Conservation (phyloP, 2,888 invertebrate genomes). For the Agapostemon virescens region DNA sequence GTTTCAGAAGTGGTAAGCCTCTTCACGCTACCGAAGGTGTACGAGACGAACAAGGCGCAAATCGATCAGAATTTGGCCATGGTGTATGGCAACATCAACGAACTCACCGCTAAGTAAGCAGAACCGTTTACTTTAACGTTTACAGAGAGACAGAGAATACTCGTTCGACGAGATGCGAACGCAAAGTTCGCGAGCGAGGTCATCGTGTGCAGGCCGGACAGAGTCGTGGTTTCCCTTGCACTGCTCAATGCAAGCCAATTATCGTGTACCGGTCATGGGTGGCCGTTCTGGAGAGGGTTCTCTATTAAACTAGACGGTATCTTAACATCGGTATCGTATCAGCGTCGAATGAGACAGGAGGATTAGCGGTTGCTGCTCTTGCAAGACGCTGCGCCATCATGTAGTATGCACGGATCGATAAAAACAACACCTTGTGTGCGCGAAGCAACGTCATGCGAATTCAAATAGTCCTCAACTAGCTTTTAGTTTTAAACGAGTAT, state of each 20-base stretch:
- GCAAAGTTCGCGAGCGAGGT: background rate
- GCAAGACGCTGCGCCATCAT: background rate
- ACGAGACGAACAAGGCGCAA: slow-evolving; percentile 96
- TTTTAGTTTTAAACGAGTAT: background rate
- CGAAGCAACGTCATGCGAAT: background rate
- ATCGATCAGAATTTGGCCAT: slow-evolving; percentile 95
- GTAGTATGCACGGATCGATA: background rate
- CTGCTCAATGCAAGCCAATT: background rate
- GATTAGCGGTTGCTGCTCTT: background rate
- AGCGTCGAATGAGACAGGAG: background rate
- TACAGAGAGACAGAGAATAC: background rate
- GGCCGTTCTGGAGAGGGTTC: background rate
- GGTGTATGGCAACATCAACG: slow-evolving; percentile 92
- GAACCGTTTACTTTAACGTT: background rate
- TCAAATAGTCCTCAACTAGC: background rate
- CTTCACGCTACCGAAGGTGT: slow-evolving; percentile 97
- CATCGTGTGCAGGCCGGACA: background rate
- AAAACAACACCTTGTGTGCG: background rate
- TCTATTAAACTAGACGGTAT: slow-evolving; percentile 26
- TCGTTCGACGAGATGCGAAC: background rate
- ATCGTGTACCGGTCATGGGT: slow-evolving; percentile 4
- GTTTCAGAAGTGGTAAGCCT: slow-evolving; percentile 93
- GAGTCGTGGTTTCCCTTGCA: background rate
- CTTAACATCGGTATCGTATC: slow-evolving; percentile 8
- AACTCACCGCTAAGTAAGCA: slow-evolving; percentile 93